A percentile compares a stretch with the other conserved stretches of the same genome.
These are phyloP conservation scores for Diorhabda elongata DNA, from an alignment of 1,140 invertebrate species.

Conservation along the genomic window DNA sequence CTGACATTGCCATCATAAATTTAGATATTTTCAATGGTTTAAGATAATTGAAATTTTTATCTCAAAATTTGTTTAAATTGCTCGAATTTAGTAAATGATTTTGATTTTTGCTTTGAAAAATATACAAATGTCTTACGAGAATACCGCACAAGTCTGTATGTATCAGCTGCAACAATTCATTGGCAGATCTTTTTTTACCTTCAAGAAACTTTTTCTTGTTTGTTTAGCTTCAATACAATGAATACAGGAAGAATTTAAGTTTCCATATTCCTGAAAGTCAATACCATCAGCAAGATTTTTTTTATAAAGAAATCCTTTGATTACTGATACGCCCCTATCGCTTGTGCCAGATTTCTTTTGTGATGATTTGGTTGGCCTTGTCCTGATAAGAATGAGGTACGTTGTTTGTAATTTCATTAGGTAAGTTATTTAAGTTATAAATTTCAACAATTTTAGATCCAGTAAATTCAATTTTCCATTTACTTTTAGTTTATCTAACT, in stretches of 20 bases:
- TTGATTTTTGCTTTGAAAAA: constrained; percentile 21
- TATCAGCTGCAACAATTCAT: constrained; percentile 37
- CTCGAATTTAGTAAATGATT: constrained; percentile 19
- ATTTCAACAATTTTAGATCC: constrained; percentile 24
- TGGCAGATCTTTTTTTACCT: constrained; percentile 24
- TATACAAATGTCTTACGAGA: constrained; percentile 21
- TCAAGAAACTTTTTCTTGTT: constrained; percentile 32
- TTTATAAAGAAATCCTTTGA: constrained; percentile 18
- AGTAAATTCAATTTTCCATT: no score
- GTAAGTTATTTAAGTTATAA: constrained; percentile 32
- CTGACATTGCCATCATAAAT: no score
- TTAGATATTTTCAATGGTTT: no score
- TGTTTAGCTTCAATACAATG: constrained; percentile 42
- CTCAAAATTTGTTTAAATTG: constrained; percentile 19
- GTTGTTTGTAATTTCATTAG: no score
- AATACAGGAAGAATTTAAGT: constrained; percentile 25
- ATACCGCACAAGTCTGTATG: constrained; percentile 22
- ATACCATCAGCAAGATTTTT: constrained; percentile 9
- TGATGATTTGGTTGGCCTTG: constrained; percentile 22
- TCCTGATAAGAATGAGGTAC: constrained; percentile 1
- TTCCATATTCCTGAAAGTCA: constrained; percentile 7
- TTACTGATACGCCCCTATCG: constrained; percentile 38
- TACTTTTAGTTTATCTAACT: no score
- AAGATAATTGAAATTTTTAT: constrained; percentile 2
- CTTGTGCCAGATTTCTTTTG: constrained; percentile 30